Conservation (phyloP, 2,888 invertebrate genomes). For the Acanthopleura granulata region DNA sequence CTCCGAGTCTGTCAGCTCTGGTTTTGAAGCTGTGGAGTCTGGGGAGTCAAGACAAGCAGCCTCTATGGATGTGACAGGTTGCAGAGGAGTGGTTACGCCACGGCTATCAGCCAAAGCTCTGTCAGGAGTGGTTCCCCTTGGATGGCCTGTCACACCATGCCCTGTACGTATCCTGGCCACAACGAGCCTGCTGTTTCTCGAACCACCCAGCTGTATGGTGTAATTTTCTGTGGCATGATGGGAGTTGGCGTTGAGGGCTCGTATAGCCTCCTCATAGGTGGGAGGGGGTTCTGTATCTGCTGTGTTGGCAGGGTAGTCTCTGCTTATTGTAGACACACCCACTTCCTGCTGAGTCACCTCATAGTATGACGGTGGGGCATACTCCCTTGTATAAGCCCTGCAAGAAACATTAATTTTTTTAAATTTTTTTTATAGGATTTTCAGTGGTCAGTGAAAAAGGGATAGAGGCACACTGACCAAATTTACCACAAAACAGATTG, state of each 20-base stretch:
- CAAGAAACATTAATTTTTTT: background rate
- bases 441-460: background rate
- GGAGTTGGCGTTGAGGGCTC: background rate
- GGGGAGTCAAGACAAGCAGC: background rate
- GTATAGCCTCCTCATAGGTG: constrained; percentile 15
- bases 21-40: background rate
- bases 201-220: constrained; percentile 13
- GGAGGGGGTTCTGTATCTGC: constrained; percentile 12
- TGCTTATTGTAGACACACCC: constrained; percentile 13
- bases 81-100: background rate
- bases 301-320: background rate
- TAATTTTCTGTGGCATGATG: constrained; percentile 12
- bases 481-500: no score
- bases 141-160: no score
- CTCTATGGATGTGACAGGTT: background rate
- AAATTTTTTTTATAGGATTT: background rate
- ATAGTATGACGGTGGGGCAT: constrained; percentile 42
- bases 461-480: no score
- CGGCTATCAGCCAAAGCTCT: background rate
- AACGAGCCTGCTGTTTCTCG: background rate
- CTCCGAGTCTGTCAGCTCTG: background rate
- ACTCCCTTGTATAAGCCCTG: constrained; percentile 28
- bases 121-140: background rate
- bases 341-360: constrained; percentile 32
- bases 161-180: constrained; percentile 5